These are phyloP conservation scores for Hirtodrosophila confusa DNA, from an alignment of 2,888 invertebrate species.

Conservation along the genomic window DNA sequence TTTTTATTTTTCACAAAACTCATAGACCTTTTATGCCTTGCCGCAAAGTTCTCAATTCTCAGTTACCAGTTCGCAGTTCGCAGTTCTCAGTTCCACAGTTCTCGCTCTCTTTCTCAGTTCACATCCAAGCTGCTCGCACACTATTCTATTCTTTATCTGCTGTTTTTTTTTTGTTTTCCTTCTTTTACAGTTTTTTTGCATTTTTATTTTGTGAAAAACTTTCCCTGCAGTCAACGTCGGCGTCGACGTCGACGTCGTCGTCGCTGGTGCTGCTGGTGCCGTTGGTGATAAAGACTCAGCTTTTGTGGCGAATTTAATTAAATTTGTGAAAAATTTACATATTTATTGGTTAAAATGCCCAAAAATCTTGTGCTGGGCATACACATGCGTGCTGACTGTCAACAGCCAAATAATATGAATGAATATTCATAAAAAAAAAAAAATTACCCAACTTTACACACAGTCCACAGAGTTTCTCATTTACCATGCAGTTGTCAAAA, in stretches of 20 bases:
- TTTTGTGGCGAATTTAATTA: slow-evolving; percentile 79
- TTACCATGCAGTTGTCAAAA: slow-evolving; percentile 20
- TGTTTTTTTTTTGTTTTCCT: slow-evolving; percentile 14
- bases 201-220: slow-evolving; percentile 41
- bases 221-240: slow-evolving; percentile 34
- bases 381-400: slow-evolving; percentile 51
- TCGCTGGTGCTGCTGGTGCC: slow-evolving; percentile 24
- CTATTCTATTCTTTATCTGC: slow-evolving; percentile 24
- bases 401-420: slow-evolving; percentile 46
- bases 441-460: slow-evolving; percentile 4
- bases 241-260: slow-evolving; percentile 1
- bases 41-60: slow-evolving; percentile 35
- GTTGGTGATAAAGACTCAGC: slow-evolving; percentile 51
- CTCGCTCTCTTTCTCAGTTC: neutral
- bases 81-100: too few species aligned
- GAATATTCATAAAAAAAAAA: slow-evolving; percentile 66
- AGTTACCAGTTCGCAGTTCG: neutral
- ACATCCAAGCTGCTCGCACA: slow-evolving; percentile 25
- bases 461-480: slow-evolving; percentile 2
- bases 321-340: slow-evolving; percentile 81
- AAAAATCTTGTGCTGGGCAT: slow-evolving; percentile 50
- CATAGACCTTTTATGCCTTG: slow-evolving; percentile 43
- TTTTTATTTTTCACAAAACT: slow-evolving; percentile 12
- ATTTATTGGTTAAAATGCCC: slow-evolving; percentile 80
- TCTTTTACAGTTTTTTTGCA: slow-evolving; percentile 21